Base-by-base conservation (phyloP, 37 sponge, comb jelly and placozoan genomes). In the Hormiphora californensis region DNA sequence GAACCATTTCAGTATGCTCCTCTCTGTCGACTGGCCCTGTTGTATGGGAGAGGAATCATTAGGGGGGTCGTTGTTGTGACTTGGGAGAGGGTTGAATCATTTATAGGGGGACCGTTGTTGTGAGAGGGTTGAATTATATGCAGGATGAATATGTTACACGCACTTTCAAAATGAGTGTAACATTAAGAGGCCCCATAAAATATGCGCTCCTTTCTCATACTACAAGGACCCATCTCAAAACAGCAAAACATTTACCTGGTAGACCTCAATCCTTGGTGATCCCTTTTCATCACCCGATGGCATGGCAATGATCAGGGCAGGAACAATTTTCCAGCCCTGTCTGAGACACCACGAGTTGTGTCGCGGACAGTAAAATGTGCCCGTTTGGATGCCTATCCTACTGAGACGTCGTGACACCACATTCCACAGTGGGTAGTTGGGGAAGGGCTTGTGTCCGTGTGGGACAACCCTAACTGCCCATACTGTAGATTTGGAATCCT, bases 391-490 rank as follows among this genome's bases (percentile, higher is more conserved):
- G 43, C 81, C 81, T 21, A 73, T 73, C 17, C 81, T 44, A 30
- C 81, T 73, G 30, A 73, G 81, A 21, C 81, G 40, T 25, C 43
- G 40, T 11, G 81, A 44, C 39, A 73, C 36, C 39, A 73, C 81
- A 30, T 73, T 73, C 81, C 81, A 73, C 46, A 73, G 81, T 4
- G 81, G 81, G 49, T 73, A 73, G 46, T 73, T 25, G 7, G 81
- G 81, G 46, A 73, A 73, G 46, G 81, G 81, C 39, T 73, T 73
- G 81, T 73, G 81, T 39, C 81, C 81, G 46, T 73, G 81, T 1
- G 81, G 81, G 22, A 73, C 81, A 1, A 73, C 81, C 8, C 81
- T n/a, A 30, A 73, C 81, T 12, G 35, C 81, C 81, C 81, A 73
- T 25, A 73, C 81, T 40, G 81, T 40, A 1, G 81, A 73, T 49